Conservation (phyloP, 2,888 invertebrate genomes). For the Campopleginae sp. region DNA sequence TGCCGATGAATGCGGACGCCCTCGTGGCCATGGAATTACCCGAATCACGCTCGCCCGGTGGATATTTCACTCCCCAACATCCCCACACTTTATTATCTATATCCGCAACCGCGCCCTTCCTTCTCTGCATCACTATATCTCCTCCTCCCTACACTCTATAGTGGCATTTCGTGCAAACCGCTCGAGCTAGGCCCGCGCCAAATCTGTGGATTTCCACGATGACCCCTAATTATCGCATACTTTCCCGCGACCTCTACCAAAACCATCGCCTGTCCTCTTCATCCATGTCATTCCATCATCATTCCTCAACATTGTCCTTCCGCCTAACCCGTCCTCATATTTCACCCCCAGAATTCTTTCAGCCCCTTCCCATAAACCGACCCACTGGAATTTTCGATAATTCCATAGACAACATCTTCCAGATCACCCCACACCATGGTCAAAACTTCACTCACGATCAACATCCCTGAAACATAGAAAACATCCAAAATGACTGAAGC, state of each 20-base stretch:
- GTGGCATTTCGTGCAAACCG: constrained; percentile 60
- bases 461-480: not conserved
- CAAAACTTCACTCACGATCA: not conserved
- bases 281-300: constrained; percentile 28
- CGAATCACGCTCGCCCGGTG: constrained; percentile 48
- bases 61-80: constrained; percentile 58
- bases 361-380: not conserved
- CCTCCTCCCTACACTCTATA: constrained; percentile 7
- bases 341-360: constrained; percentile 17
- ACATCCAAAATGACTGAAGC: not conserved
- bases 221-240: constrained; percentile 82
- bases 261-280: constrained; percentile 31
- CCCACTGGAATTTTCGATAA: not conserved
- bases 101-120: not conserved
- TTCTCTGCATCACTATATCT: too few relatives aligned
- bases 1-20: constrained; percentile 37
- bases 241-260: constrained; percentile 68
- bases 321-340: constrained; percentile 1
- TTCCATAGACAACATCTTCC: not conserved
- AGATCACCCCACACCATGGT: not conserved
- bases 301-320: constrained; percentile 10
- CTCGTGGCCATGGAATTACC: constrained; percentile 54
- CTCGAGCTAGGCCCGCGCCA: constrained; percentile 72
- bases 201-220: constrained; percentile 79
- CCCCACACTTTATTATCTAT: constrained; percentile 35